Evolutionary conservation across 1,140 invertebrate genomes (phyloP), one percentile per base, ranked within the genome.

Genomic region (Tetragnatha versicolor): DNA sequence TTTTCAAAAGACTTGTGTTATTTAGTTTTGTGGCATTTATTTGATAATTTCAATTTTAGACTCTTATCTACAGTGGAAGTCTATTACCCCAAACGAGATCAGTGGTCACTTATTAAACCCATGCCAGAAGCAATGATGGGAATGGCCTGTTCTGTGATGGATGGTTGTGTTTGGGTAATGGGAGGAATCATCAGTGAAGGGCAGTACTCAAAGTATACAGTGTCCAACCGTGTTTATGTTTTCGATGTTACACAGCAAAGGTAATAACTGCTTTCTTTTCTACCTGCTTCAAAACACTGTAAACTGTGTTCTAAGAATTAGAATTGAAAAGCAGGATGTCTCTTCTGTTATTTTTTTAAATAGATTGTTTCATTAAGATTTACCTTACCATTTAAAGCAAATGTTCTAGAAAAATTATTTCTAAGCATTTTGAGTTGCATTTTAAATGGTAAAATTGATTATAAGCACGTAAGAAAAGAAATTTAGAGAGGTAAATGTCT

Each of bases 51-150:
- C 12, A 31, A n/a, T 58, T 69, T 42, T 29, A 78, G 76, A 51
- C 20, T 78, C 3, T 22, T 78, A 9, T 68, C 77, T 17, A 42
- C 77, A 27, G 45, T 63, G 3, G 77, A 79, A 79, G 14, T 49
- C 9, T 79, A 79, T 45, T 51, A 37, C 39, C 58, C 69, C 6
- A 51, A 65, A 68, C 37, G 45, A 49, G 70, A 81, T 25, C 69
- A 35, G 35, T 79, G 77, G 77, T 17, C 22, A 0, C 12, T 63
- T 2, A 12, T 51, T 10, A 79, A 66, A 17, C 55, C 77, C 12
- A 79, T 79, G 77, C 66, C 65, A 14, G 55, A 70, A 14, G 14
- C 77, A 4, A 61, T 65, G 9, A 79, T 79, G 77, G 77, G 77
- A 29, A 51, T 79, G 66, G 61, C 53, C 9, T 60, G 53, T 17